Base-by-base conservation (phyloP, 2,113 vertebrate genomes). In the Nycticorax nycticorax region DNA sequence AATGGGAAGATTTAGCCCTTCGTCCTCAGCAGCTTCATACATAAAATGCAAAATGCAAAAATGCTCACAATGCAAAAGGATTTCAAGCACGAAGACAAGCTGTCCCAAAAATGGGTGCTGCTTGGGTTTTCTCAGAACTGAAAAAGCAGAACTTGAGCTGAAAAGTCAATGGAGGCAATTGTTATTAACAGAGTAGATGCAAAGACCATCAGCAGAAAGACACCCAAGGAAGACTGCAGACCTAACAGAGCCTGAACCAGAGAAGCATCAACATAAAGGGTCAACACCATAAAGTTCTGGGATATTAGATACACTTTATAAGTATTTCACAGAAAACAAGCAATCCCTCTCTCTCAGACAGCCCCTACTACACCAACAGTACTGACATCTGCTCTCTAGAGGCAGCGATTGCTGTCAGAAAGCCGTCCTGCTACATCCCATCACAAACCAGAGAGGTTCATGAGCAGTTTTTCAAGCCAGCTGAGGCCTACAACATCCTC, bases 1-100 rank as follows among this genome's bases (percentile, higher is more conserved):
- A 69, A 35, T 0, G 0, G 3, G 41, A 52, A 37, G 23, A 5
- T 18, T 72, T 3, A 85, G 43, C 37, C 47, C 37, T 55, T 67
- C 4, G 0, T 14, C 30, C 32, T 75, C 73, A 73, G 27, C 85
- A 90, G 53, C 27, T 68, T 68, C 71, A 37, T 6, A 32, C 0
- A 1, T n/a, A 73, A 82, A 60, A 47, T 30, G 0, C n/a, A n/a
- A n/a, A n/a, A n/a, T n/a, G n/a, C n/a, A n/a, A n/a, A n/a, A n/a
- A n/a, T n/a, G 43, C 43, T 43, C 63, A 56, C 1, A 6, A 10
- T 4, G 23, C 45, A 68, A 24, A 78, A 67, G 33, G 30, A 76
- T 7, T 63, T 67, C 41, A 66, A 75, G 74, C 23, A 81, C 52
- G 56, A 57, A 82, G 35, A 62, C 6, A 59, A 86, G 26, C 10